Evolutionary conservation across 2,113 vertebrate species (phyloP), one percentile per base, ranked within the genome.

Genomic region (Amphilophus citrinellus): DNA sequence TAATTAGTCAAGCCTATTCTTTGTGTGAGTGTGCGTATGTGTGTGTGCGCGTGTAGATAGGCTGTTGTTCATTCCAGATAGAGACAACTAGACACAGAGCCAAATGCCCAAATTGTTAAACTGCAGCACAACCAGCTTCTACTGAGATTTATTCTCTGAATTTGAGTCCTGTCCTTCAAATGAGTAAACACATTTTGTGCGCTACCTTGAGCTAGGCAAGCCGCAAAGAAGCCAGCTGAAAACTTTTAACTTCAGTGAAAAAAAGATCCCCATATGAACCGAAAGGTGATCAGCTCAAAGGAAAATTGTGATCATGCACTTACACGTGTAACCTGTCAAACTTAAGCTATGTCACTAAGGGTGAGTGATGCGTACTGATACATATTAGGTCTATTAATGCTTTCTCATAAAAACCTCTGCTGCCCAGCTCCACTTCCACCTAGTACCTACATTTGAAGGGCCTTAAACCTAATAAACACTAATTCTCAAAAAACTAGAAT

Each of bases 1-100:
- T 95, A 95, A 95, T 93, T 91, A 91, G 88, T 77, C 80, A 71
- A 77, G 85, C 76, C 86, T 79, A 86, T 59, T 84, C 53, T 77
- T 17, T 82, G 82, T 77, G 77, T 6, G 65, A 76, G 77, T 39
- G 30, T 61, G 76, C 58, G 57, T 56, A 32, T 39, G 37, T 13
- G 47, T 61, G n/a, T 61, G 53, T 61, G 77, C 77, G 58, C 84
- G 83, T 84, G 81, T 59, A 83, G 60, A 18, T 61, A 44, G 80
- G 61, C 53, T 86, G 80, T 68, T 81, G 83, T 77, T 88, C 9
- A 32, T 32, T 81, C 35, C 78, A 20, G 57, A 85, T 30, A 63
- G 15, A 73, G 66, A 73, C 66, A 14, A 59, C 47, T 2, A 84
- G 79, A 83, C 71, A 73, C 32, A 59, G 18, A 80, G 78, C 60